Evolutionary conservation across 2,113 vertebrate species (phyloP).

Genomic region (Cheilinus undulatus): DNA sequence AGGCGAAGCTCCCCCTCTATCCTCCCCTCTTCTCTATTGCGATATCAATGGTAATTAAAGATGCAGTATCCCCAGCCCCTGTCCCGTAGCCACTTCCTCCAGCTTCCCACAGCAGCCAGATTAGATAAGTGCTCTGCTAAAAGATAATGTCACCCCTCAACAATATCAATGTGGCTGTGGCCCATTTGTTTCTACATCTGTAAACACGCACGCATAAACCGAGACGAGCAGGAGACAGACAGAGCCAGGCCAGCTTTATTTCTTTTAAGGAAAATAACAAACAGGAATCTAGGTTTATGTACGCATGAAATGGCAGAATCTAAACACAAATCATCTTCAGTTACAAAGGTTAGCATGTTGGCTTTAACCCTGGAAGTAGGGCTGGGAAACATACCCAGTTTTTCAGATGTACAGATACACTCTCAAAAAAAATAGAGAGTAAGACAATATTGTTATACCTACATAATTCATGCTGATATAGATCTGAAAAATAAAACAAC

Average conservation of each 20-base stretch:
- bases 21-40: slow-evolving; percentile 68
- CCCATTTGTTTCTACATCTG: slow-evolving; percentile 76
- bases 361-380: slow-evolving; percentile 19
- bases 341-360: background rate
- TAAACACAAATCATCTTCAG: background rate
- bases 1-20: slow-evolving; percentile 37
- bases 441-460: no score
- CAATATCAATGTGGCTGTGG: slow-evolving; percentile 64
- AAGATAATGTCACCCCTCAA: slow-evolving; percentile 81
- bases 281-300: background rate
- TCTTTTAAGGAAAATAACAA: slow-evolving; percentile 4
- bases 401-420: no score
- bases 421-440: no score
- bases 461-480: no score
- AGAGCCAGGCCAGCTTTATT: slow-evolving; percentile 11
- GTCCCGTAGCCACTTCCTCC: slow-evolving; percentile 78
- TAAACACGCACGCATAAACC: slow-evolving; percentile 49
- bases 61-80: slow-evolving; percentile 73
- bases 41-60: slow-evolving; percentile 88
- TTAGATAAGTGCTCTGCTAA: slow-evolving; percentile 79
- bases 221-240: background rate
- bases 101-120: slow-evolving; percentile 77
- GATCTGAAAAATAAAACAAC: no score
- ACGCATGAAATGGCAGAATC: background rate
- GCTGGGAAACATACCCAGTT: no score